Evolutionary conservation across 2,113 vertebrate genomes (phyloP), one percentile per base, ranked within the genome.

Genomic region (Stigmatopora argus): DNA sequence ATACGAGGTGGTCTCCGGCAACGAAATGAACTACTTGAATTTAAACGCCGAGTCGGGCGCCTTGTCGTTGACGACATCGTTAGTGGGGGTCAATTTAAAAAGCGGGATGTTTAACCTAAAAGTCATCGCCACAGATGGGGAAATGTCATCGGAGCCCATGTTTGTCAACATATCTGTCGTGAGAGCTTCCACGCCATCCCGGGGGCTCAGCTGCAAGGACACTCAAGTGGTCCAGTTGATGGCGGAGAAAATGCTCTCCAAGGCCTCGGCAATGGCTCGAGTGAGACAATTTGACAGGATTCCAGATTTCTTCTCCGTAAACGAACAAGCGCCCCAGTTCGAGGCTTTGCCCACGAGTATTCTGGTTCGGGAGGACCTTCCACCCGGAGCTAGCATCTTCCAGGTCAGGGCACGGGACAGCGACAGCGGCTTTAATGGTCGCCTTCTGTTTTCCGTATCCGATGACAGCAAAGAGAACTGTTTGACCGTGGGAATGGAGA

Each of bases 81-180:
- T 99, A 35, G 73, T 86, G 67, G 90, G 82, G 51, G 89, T 88
- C 13, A 92, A 90, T 71, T 75, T 94, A 74, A 95, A 92, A 86
- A 94, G 88, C 67, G 92, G 84, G 19, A 87, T 89, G 72, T 98
- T 97, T 85, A 92, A 85, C 75, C 92, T 99, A 73, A 92, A 92
- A 80, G 88, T 99, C 69, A 91, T 92, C 0, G 95, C 97, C 38
- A 95, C 94, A 0, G 97, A 99, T 78, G 96, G 96, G 19, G 95
- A 97, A 79, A 78, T 93, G 76, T 90, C 93, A 47, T 96, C 97
- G 0, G 93, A 95, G n/a, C 88, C 94, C 17, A 95, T 93, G 80
- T 95, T 92, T 75, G 91, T 98, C 67, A 99, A 99, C 74, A 93
- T 99, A 70, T 94, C 97, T 0, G 85, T 98, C 63, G 91, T 95